Evolutionary conservation across 2,888 invertebrate species (phyloP), one percentile per base, ranked within the genome.

Genomic region (Rhamphomyia laevipes): DNA sequence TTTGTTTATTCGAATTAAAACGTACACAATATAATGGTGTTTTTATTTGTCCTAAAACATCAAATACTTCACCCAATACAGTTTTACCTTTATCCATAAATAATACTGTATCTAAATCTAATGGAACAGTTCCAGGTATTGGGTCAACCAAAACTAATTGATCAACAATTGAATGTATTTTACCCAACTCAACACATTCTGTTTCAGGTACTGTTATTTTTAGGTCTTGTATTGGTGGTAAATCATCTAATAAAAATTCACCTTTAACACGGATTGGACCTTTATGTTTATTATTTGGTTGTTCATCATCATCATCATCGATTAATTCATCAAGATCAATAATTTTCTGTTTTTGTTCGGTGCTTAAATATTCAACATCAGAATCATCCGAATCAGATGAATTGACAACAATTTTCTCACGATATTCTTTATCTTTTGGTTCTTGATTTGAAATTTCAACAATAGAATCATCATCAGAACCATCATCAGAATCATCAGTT

Each of bases 21-120:
- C 94, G 77, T n/a, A 96, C 79, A 57, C 87, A 85, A 68, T 96
- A 96, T 57, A 86, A 77, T 0, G 96, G 95, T 58, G 84, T 80
- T 0, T 77, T 74, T 0, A 95, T 87, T 45, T 82, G 86, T 13
- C 96, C 95, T 64, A 95, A 83, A 0, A 94, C 90, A 73, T 96
- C 96, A 68, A 89, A 92, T 45, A 95, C 81, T 65, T 82, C 79
- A 0, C 67, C 67, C 5, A 91, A 69, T 11, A 86, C 76, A 57
- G 78, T 77, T 53, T 82, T 78, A 4, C 89, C 87, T 57, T 81
- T 79, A 13, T 91, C 84, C 51, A 90, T 64, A 66, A 96, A 96
- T 47, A 96, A 71, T 13, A 94, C 78, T 1, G 89, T 87, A 54
- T 93, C 94, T 56, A 92, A 70, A 72, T 94, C 84, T 48, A 94